A percentile compares a stretch with the other conserved stretches of the same genome.
phyloP scores from a whole-genome alignment of 2,888 invertebrate species.

The Sinentomon sp. region DNA sequence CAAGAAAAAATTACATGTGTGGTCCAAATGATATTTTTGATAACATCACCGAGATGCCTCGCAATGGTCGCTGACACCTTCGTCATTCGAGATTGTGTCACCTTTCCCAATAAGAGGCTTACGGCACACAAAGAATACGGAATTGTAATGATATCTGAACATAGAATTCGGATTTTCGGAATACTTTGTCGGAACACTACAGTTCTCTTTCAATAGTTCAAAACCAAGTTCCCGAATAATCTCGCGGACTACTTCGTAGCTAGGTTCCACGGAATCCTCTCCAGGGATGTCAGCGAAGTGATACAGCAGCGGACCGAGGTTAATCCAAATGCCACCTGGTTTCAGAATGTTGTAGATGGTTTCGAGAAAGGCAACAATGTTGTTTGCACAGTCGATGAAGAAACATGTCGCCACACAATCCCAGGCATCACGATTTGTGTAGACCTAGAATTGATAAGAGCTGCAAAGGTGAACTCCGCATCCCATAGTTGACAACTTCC shows the following conservation, averaged over 20 bases:
- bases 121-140: constrained; percentile 69
- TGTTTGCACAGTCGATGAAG: constrained; percentile 94
- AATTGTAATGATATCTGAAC: constrained; percentile 73
- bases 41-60: too few species aligned
- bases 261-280: constrained; percentile 75
- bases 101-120: too few species aligned
- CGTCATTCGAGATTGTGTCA: too few species aligned
- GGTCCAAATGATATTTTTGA: too few species aligned
- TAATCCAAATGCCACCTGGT: constrained; percentile 70
- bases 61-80: too few species aligned
- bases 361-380: constrained; percentile 81
- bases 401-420: constrained; percentile 87
- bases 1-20: too few species aligned
- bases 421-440: constrained; percentile 41
- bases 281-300: constrained; percentile 53
- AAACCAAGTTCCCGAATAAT: constrained; percentile 63
- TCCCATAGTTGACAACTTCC: too few species aligned
- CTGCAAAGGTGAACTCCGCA: too few species aligned
- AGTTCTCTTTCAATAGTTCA: constrained; percentile 39
- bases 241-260: constrained; percentile 48
- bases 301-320: constrained; percentile 73
- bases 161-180: constrained; percentile 77
- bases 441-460: constrained; percentile 27
- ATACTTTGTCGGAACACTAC: constrained; percentile 54
- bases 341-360: constrained; percentile 65